Percentiles rank a stretch among this genome's conserved stretches.
These are phyloP conservation scores for Idris sp. DNA, from an alignment of 1,140 invertebrate species.

Conservation along the genomic window DNA sequence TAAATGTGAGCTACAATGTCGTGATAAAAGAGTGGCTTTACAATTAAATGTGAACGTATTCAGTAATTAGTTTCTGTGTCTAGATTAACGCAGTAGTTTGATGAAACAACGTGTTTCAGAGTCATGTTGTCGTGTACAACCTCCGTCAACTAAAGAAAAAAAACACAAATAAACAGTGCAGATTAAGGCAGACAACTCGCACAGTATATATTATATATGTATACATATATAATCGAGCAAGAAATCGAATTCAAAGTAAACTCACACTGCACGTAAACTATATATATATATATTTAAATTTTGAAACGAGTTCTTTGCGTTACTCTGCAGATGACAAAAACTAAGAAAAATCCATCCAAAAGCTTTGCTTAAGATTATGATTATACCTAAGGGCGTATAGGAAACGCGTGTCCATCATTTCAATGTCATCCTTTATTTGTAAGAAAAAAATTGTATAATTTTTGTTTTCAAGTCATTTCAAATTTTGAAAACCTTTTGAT, in stretches of 20 bases:
- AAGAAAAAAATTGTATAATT: too few species aligned
- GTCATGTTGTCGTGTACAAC: conserved; percentile 60
- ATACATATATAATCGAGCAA: conserved; percentile 18
- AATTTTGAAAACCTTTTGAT: conserved; percentile 20
- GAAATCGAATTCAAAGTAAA: conserved; percentile 25
- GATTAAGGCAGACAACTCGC: conserved; percentile 61
- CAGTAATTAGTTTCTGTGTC: conserved; percentile 74
- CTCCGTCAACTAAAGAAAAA: conserved; percentile 69
- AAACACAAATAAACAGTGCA: too few species aligned
- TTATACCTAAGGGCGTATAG: conserved; percentile 74
- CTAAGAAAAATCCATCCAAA: conserved; percentile 75
- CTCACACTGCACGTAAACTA: conserved; percentile 17
- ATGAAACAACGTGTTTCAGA: conserved; percentile 49
- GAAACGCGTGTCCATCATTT: conserved; percentile 72
- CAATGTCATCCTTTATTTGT: too few species aligned
- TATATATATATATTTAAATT: conserved; percentile 11
- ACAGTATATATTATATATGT: too few species aligned
- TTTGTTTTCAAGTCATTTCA: conserved; percentile 5
- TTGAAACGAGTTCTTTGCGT: conserved; percentile 58
- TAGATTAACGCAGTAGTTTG: conserved; percentile 71
- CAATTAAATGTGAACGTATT: conserved; percentile 74
- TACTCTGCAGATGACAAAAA: conserved; percentile 59
- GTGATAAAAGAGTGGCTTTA: conserved; percentile 63
- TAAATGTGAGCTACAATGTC: conserved; percentile 33
- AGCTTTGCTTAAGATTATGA: conserved; percentile 77